A percentile compares a stretch with the other conserved stretches of the same genome.
phyloP scores from a whole-genome alignment of 1,140 invertebrate species.

The Brachionus plicatilis region DNA sequence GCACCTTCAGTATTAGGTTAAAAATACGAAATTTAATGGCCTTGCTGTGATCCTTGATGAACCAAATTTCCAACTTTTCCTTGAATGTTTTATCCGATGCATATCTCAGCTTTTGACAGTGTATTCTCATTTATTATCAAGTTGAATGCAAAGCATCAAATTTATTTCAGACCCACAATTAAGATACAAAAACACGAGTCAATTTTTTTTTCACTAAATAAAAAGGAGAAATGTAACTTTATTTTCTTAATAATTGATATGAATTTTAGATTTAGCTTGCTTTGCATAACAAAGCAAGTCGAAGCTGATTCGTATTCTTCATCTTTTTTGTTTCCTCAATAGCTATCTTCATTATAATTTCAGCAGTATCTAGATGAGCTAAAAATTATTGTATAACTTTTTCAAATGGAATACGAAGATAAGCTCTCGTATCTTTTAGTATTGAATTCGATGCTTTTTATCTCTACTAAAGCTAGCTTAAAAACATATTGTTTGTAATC shows the following conservation, averaged over 20 bases:
- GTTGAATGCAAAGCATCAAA: neutral
- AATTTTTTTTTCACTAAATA: neutral
- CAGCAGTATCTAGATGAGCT: neutral
- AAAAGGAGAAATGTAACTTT: neutral
- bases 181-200: neutral
- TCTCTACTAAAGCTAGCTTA: neutral
- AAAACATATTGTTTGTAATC: neutral
- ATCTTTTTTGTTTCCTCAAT: neutral
- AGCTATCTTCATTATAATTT: conserved; percentile 17
- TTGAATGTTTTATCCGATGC: conserved; percentile 39
- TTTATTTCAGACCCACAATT: neutral
- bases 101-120: conserved; percentile 29
- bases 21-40: conserved; percentile 67
- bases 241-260: neutral
- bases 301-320: neutral
- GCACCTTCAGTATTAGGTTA: conserved; percentile 83
- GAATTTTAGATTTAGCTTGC: neutral
- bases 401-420: neutral
- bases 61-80: conserved; percentile 40
- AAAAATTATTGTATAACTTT: neutral
- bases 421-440: neutral
- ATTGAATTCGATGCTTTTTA: neutral
- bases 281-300: neutral
- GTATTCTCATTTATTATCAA: conserved; percentile 19
- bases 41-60: conserved; percentile 33